Evolutionary conservation across 37 sponge, comb jelly and placozoan species (phyloP).

Genomic region (Geodia barretti): DNA sequence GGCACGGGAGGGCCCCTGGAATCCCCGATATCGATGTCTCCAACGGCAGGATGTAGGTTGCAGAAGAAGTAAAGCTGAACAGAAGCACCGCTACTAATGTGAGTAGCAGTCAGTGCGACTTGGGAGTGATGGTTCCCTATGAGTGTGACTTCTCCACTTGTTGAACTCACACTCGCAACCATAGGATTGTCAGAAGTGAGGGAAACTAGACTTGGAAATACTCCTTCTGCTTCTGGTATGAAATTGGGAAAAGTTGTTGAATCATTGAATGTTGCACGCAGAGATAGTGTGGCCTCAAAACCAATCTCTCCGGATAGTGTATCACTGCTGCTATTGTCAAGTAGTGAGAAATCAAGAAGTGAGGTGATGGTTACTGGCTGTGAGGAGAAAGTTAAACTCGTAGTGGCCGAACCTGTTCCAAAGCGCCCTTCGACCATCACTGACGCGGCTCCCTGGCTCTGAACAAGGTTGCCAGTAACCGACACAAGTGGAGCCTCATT

Average conservation of each 20-base stretch:
- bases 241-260: constrained; percentile 20
- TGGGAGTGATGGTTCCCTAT: constrained; percentile 33
- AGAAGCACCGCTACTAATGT: background rate
- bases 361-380: constrained; percentile 22
- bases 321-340: background rate
- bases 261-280: constrained; percentile 53
- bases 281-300: constrained; percentile 11
- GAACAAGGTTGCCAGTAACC: constrained; percentile 23
- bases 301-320: constrained; percentile 43
- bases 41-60: constrained; percentile 73
- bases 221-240: background rate
- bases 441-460: constrained; percentile 3
- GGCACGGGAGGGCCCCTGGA: constrained; percentile 63
- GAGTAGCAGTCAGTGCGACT: constrained; percentile 40
- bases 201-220: constrained; percentile 39
- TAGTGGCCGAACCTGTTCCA: constrained; percentile 14
- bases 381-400: constrained; percentile 18
- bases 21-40: constrained; percentile 79
- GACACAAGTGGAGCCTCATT: background rate
- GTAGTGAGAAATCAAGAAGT: constrained; percentile 19
- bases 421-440: constrained; percentile 41
- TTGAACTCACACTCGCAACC: constrained; percentile 21
- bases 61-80: constrained; percentile 35
- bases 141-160: constrained; percentile 45
- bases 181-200: constrained; percentile 28